phyloP scores from a whole-genome alignment of 2,888 invertebrate genomes.

The Eucera pruinosa region DNA sequence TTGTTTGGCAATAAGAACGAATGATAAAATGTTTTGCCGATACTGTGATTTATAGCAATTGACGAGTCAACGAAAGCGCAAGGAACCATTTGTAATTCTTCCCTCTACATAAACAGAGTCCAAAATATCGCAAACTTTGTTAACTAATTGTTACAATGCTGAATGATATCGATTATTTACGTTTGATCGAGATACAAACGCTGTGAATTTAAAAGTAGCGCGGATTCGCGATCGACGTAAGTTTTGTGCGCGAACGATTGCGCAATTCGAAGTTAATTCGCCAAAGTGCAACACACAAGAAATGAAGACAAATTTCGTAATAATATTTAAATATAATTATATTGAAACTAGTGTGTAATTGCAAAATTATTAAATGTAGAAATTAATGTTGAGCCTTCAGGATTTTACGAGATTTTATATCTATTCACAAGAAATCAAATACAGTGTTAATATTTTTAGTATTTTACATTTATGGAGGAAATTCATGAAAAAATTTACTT shows the following conservation, averaged over 20 bases:
- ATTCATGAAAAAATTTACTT: too few relatives aligned
- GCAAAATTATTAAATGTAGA: too few relatives aligned
- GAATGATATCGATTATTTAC: conserved; percentile 4
- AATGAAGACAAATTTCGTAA: too few relatives aligned
- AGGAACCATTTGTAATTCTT: conserved; percentile 1
- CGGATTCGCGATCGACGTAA: conserved; percentile 5
- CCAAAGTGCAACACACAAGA: too few relatives aligned
- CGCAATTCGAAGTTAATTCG: conserved; percentile 36
- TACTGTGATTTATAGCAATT: not conserved
- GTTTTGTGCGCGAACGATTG: too few relatives aligned
- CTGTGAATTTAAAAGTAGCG: conserved; percentile 51
- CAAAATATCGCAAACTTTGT: not conserved
- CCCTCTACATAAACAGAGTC: not conserved
- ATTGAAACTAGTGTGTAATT: too few relatives aligned
- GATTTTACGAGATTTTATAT: too few relatives aligned
- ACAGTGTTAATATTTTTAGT: too few relatives aligned
- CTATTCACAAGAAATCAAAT: too few relatives aligned
- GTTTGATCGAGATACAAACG: not conserved
- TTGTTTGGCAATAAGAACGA: not conserved
- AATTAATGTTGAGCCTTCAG: too few relatives aligned
- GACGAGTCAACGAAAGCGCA: conserved; percentile 35
- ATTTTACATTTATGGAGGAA: too few relatives aligned
- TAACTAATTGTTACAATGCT: not conserved
- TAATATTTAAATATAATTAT: too few relatives aligned
- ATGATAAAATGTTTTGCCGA: not conserved